Conservation (phyloP, 2,113 vertebrate genomes). For the Paraplagusia blochii region DNA sequence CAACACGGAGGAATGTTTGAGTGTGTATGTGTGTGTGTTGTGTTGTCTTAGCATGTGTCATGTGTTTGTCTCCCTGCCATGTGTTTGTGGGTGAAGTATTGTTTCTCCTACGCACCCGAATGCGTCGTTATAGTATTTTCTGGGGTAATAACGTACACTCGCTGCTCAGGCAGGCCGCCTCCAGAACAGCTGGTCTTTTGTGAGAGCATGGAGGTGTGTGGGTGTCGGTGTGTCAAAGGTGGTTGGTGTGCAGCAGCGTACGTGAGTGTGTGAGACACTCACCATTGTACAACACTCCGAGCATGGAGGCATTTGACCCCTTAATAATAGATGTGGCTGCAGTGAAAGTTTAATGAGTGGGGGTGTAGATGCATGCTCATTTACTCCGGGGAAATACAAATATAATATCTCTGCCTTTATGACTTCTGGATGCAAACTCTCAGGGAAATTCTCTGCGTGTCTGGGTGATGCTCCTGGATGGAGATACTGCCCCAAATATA, state of each 20-base stretch:
- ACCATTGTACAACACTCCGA: slow-evolving; percentile 58
- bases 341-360: slow-evolving; percentile 75
- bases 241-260: slow-evolving; percentile 50
- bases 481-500: slow-evolving; percentile 25
- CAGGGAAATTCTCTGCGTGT: slow-evolving; percentile 32
- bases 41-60: slow-evolving; percentile 12
- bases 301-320: slow-evolving; percentile 65
- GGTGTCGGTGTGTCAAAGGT: slow-evolving; percentile 63
- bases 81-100: slow-evolving; percentile 31
- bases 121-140: slow-evolving; percentile 30
- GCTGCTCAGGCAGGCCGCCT: slow-evolving; percentile 32
- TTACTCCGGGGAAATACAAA: slow-evolving; percentile 47
- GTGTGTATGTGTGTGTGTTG: slow-evolving; percentile 8
- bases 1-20: slow-evolving; percentile 57
- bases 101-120: slow-evolving; percentile 29
- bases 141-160: slow-evolving; percentile 30
- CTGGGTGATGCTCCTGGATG: slow-evolving; percentile 45
- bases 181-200: slow-evolving; percentile 58
- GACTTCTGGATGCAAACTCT: slow-evolving; percentile 39
- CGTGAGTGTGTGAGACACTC: slow-evolving; percentile 58
- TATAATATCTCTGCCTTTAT: slow-evolving; percentile 55
- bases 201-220: slow-evolving; percentile 57
- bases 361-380: slow-evolving; percentile 39
- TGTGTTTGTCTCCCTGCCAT: slow-evolving; percentile 23
- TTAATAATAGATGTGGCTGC: slow-evolving; percentile 75